Evolutionary conservation across 2,113 vertebrate genomes (phyloP).

Genomic region (Sinocyclocheilus anshuiensis): DNA sequence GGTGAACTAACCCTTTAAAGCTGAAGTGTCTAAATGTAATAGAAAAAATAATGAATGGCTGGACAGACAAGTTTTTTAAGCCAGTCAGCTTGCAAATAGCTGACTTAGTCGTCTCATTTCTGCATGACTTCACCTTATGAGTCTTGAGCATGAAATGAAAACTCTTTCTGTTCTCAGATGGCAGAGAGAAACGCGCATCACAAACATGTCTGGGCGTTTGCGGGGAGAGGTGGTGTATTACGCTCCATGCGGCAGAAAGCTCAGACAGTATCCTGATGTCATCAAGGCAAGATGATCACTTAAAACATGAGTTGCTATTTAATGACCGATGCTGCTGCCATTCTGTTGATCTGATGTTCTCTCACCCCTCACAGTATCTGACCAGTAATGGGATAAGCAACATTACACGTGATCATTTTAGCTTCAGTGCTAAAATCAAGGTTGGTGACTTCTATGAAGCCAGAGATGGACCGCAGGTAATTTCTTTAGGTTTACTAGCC

Average conservation of each 20-base stretch:
- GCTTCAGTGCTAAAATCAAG: constrained; percentile 97
- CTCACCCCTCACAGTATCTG: constrained; percentile 59
- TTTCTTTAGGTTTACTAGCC: not conserved
- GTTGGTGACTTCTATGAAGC: constrained; percentile 98
- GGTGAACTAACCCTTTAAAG: no score
- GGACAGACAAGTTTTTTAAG: not conserved
- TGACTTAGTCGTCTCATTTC: constrained; percentile 3
- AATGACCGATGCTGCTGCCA: no score
- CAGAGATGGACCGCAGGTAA: constrained; percentile 92
- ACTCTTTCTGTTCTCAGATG: constrained; percentile 74
- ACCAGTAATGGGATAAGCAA: constrained; percentile 92
- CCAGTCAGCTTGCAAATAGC: not conserved
- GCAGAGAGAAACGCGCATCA: constrained; percentile 92
- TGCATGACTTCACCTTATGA: not conserved
- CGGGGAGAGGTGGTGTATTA: constrained; percentile 93
- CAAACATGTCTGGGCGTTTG: constrained; percentile 81
- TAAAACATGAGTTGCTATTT: no score
- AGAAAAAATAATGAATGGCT: not conserved
- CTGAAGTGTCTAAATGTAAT: not conserved
- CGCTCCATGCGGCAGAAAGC: constrained; percentile 94
- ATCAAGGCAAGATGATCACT: constrained; percentile 82
- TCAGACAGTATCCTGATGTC: constrained; percentile 93
- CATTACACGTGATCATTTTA: constrained; percentile 97
- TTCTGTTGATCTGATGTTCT: no score
- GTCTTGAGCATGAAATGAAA: no score